Conservation (phyloP, 2,113 vertebrate genomes). For the Pelvicachromis taeniatus region DNA sequence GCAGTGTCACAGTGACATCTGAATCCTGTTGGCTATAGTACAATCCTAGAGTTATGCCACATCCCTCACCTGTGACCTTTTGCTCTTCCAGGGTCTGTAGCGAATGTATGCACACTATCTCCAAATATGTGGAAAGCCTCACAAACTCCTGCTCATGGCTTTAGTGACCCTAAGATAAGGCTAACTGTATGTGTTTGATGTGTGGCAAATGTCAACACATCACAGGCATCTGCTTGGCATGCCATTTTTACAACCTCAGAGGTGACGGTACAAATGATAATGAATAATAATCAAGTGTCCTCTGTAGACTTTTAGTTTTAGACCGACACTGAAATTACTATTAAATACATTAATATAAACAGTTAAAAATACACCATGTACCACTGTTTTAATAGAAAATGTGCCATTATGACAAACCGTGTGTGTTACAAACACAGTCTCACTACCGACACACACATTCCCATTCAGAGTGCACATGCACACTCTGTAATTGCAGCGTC, state of each 20-base stretch:
- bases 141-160: slow-evolving; percentile 2
- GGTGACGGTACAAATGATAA: neutral
- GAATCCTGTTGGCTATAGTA: neutral
- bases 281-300: neutral
- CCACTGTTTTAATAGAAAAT: neutral
- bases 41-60: neutral
- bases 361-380: neutral
- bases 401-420: neutral
- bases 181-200: neutral
- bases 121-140: slow-evolving; percentile 20
- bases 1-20: neutral
- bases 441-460: neutral
- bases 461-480: neutral
- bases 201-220: slow-evolving; percentile 14
- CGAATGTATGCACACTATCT: neutral
- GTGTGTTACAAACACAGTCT: neutral
- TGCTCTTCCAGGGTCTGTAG: slow-evolving; percentile 6
- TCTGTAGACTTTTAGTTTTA: neutral
- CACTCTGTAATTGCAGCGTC: neutral
- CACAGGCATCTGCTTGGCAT: neutral
- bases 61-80: slow-evolving; percentile 31
- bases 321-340: neutral
- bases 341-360: neutral
- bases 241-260: neutral
- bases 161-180: slow-evolving; percentile 1